These are phyloP conservation scores for Cerceris ruficornis DNA, from an alignment of 2,888 invertebrate genomes.

Conservation along the genomic window DNA sequence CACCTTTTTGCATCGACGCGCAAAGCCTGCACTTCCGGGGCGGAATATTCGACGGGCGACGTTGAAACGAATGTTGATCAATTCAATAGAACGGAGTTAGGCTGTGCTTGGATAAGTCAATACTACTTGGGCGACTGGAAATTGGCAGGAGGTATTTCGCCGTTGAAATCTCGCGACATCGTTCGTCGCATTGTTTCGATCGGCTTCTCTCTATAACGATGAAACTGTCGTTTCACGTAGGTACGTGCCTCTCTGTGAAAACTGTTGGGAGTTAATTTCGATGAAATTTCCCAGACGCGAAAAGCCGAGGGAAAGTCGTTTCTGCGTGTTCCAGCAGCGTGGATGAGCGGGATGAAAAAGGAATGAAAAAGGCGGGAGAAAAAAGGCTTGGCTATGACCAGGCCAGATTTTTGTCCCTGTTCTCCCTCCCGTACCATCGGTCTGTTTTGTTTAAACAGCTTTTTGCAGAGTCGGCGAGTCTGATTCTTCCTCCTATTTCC, in stretches of 20 bases:
- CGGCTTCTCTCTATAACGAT: not conserved
- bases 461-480: conserved; percentile 38
- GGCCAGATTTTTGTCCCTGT: conserved; percentile 19
- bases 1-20: conserved; percentile 38
- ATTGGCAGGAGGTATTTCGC: conserved; percentile 14
- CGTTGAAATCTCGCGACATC: conserved; percentile 12
- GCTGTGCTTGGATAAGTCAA: conserved; percentile 42
- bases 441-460: conserved; percentile 58
- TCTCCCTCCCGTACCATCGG: conserved; percentile 21
- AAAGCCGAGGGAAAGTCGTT: not conserved
- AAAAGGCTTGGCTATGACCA: conserved; percentile 4
- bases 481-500: conserved; percentile 37
- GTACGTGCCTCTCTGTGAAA: no score
- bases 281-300: not conserved
- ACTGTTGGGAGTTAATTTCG: conserved; percentile 12
- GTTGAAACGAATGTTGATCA: conserved; percentile 59
- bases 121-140: conserved; percentile 27
- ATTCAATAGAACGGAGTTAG: conserved; percentile 57
- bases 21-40: conserved; percentile 24
- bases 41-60: conserved; percentile 39
- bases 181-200: conserved; percentile 27
- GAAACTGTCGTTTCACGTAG: no score
- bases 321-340: not conserved
- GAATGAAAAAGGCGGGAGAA: not conserved
- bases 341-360: not conserved